Base-by-base conservation (phyloP, 2,797 vertebrate species). In the Pantherophis vulpinus region DNA sequence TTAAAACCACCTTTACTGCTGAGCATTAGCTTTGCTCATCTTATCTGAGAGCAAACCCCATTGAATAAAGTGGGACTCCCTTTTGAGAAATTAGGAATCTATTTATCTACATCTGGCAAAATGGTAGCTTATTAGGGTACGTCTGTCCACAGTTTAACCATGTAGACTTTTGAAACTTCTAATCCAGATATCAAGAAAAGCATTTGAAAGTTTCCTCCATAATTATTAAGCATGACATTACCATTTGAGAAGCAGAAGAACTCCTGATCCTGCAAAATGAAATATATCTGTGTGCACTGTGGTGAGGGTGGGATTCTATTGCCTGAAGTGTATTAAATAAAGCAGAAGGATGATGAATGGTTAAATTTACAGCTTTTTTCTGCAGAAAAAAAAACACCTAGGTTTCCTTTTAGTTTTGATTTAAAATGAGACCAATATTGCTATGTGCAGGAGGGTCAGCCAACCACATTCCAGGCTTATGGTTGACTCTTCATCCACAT, bases 271-370 rank as follows among this genome's bases (percentile, higher is more conserved):
- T 42, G 1, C 12, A 54, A 5, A 37, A 74, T 74, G 70, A 74
- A 74, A 20, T 37, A 37, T 74, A 74, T 70, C 29, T 70, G 29
- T 70, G 14, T 37, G n/a, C 32, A 9, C 6, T 18, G 32, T 0
- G 2, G 1, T 2, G 8, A 18, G 7, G 13, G 14, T 8, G 1
- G 37, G 54, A 83, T n/a, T 51, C 37, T 20, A 9, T n/a, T 61
- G 6, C 29, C 14, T 88, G 10, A 25, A 25, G 9, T 90, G 23
- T 20, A 90, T 88, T 92, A 66, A 93, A 94, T 63, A 93, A 92
- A 90, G 86, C 89, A 14, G 20, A 60, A 25, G 86, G 93, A 95
- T 93, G 91, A 94, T 60, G 63, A 83, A 12, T 89, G 8, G 13
- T 9, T 88, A 58, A 37, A 42, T 18, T 47, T 47, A 63, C 29